Evolutionary conservation across 1,140 invertebrate species (phyloP).

Genomic region (Prorops nasuta): DNA sequence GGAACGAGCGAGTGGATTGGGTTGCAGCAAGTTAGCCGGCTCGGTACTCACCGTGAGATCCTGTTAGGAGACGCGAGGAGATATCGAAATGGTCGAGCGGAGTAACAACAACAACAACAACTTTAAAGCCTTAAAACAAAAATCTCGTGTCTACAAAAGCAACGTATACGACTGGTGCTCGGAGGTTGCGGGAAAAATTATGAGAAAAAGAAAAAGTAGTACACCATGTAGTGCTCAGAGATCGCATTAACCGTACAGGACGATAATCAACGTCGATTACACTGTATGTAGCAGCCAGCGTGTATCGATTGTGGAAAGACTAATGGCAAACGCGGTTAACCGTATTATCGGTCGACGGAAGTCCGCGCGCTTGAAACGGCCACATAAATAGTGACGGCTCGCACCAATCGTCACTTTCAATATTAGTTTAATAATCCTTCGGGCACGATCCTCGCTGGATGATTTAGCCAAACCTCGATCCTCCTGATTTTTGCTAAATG

Average conservation of each 20-base stretch:
- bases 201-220: too few species aligned
- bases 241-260: too few species aligned
- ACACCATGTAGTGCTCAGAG: too few species aligned
- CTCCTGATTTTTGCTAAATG: too few species aligned
- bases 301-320: slow-evolving; percentile 38
- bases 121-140: too few species aligned
- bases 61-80: slow-evolving; percentile 35
- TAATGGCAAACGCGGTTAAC: slow-evolving; percentile 35
- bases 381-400: slow-evolving; percentile 27
- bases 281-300: slow-evolving; percentile 30
- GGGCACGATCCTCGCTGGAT: too few species aligned
- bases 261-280: slow-evolving; percentile 33
- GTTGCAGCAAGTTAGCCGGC: slow-evolving; percentile 49
- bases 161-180: too few species aligned
- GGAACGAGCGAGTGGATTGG: slow-evolving; percentile 47
- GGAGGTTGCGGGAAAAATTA: too few species aligned
- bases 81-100: slow-evolving; percentile 27
- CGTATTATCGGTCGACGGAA: slow-evolving; percentile 35
- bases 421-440: slow-evolving; percentile 29
- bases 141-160: too few species aligned
- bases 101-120: too few species aligned
- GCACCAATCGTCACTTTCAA: slow-evolving; percentile 29
- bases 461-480: too few species aligned
- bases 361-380: slow-evolving; percentile 31
- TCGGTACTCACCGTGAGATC: slow-evolving; percentile 49